Evolutionary conservation across 1,140 invertebrate species (phyloP).

Genomic region (Aphaenogaster floridana): DNA sequence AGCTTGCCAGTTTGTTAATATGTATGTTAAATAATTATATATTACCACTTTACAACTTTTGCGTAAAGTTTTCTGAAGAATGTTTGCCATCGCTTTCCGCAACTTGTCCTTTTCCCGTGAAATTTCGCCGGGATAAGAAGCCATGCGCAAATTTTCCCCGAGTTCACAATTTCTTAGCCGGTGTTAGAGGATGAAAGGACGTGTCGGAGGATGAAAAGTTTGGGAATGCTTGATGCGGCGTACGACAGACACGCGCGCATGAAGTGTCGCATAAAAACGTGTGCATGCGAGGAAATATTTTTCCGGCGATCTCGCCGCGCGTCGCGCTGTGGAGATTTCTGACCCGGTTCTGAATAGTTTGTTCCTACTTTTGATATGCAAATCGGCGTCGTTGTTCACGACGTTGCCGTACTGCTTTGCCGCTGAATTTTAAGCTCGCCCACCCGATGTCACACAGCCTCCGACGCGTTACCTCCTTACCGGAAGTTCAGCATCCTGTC

Average conservation of each 20-base stretch:
- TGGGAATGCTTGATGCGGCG: constrained; percentile 47
- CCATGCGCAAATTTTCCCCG: constrained; percentile 16
- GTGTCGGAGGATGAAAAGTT: constrained; percentile 60
- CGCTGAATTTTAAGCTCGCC: constrained; percentile 65
- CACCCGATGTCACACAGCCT: constrained; percentile 17
- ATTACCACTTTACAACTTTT: background rate
- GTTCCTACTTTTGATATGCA: constrained; percentile 67
- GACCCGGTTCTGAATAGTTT: constrained; percentile 65
- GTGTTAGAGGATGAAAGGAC: background rate
- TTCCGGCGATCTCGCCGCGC: constrained; percentile 31
- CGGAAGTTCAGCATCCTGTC: constrained; percentile 37
- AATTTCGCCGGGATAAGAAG: constrained; percentile 36
- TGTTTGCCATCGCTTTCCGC: background rate
- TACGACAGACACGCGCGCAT: constrained; percentile 19
- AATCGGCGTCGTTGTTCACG: constrained; percentile 63
- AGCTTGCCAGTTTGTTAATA: background rate
- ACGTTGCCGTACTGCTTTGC: constrained; percentile 12
- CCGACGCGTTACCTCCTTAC: constrained; percentile 23
- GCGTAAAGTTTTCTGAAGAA: background rate
- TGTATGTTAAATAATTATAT: constrained; percentile 1
- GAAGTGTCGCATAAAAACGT: constrained; percentile 39
- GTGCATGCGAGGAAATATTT: constrained; percentile 41
- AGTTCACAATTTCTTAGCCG: constrained; percentile 48
- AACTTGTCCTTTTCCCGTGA: constrained; percentile 3
- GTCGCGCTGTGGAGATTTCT: constrained; percentile 55